These are phyloP conservation scores for Centropyge bicolor DNA, from an alignment of 2,797 vertebrate species.

Conservation along the genomic window DNA sequence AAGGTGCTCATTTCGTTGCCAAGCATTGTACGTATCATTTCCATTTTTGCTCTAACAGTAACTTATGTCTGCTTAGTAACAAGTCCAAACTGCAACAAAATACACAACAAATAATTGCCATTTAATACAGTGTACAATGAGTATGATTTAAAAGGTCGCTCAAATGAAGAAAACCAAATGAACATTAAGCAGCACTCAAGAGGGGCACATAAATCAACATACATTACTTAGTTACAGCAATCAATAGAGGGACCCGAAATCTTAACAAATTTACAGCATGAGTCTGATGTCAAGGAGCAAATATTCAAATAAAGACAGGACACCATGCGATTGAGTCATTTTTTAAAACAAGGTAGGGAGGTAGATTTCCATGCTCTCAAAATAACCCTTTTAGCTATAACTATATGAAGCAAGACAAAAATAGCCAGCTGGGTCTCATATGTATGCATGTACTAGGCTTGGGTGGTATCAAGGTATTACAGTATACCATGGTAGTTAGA, in stretches of 20 bases:
- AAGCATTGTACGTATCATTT: neutral
- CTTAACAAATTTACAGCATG: neutral
- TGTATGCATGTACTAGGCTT: no score
- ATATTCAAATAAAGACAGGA: neutral
- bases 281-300: neutral
- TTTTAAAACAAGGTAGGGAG: neutral
- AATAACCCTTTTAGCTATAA: neutral
- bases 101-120: neutral
- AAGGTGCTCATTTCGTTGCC: neutral
- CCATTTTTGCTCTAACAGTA: neutral
- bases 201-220: neutral
- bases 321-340: neutral
- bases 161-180: no score
- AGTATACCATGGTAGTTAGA: no score
- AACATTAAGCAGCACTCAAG: no score
- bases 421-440: neutral
- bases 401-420: neutral
- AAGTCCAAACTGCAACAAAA: neutral
- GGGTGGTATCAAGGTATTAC: no score
- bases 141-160: no score
- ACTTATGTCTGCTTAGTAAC: neutral
- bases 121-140: no score
- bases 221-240: neutral
- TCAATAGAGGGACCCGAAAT: neutral
- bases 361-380: neutral